A percentile compares a stretch with the other conserved stretches of the same genome.
phyloP scores from a whole-genome alignment of 2,888 invertebrate genomes.

The Pomacea canaliculata region DNA sequence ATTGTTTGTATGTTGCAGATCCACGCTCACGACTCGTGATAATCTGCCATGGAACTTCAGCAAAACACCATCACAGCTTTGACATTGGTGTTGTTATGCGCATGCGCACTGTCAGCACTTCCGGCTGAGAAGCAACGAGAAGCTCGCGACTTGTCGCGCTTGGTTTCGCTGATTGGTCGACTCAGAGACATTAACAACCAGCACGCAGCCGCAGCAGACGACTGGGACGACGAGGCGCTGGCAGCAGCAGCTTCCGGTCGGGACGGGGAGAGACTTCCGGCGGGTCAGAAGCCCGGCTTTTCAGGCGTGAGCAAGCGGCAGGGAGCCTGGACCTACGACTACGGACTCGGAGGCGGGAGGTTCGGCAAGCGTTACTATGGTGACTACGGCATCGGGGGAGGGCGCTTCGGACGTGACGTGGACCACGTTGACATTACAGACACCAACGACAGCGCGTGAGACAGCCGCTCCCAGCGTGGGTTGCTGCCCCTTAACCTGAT shows the following conservation, averaged over 20 bases:
- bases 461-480: not conserved
- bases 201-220: not conserved
- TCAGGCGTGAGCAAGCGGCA: conserved; percentile 52
- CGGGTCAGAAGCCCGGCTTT: conserved; percentile 1
- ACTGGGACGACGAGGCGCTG: not conserved
- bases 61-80: conserved; percentile 11
- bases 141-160: conserved; percentile 12
- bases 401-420: conserved; percentile 62
- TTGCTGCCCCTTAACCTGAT: not conserved
- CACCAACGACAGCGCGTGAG: conserved; percentile 23
- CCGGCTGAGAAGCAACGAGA: conserved; percentile 20
- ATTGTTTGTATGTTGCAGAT: no score
- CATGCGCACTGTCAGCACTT: conserved; percentile 20
- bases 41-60: conserved; percentile 20
- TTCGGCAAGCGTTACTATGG: conserved; percentile 61
- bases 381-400: conserved; percentile 61
- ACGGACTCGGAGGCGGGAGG: conserved; percentile 66
- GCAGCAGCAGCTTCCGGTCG: not conserved
- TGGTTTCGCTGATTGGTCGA: conserved; percentile 26
- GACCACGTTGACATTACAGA: conserved; percentile 53
- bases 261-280: not conserved
- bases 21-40: not conserved
- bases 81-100: conserved; percentile 11
- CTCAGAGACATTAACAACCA: conserved; percentile 20
- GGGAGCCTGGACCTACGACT: conserved; percentile 65